Evolutionary conservation across 2,797 vertebrate genomes (phyloP).

Genomic region (Sandelia bainsii): DNA sequence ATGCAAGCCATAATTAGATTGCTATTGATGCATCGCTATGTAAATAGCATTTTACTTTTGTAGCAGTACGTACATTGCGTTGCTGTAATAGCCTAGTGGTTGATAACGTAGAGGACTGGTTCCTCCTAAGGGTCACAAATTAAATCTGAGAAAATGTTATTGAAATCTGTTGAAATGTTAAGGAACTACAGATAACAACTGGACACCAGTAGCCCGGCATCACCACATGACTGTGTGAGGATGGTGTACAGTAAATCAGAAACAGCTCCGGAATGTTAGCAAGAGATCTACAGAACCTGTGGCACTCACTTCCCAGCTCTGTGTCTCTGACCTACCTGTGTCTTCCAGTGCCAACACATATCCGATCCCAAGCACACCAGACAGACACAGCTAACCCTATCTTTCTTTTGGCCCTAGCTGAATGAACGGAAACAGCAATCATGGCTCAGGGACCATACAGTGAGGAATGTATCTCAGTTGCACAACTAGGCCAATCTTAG

Average conservation of each 20-base stretch:
- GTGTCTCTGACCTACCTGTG: slow-evolving; percentile 48
- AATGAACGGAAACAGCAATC: slow-evolving; percentile 73
- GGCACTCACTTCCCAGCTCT: slow-evolving; percentile 13
- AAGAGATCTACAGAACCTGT: slow-evolving; percentile 30
- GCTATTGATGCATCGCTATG: too few species aligned
- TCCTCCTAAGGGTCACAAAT: too few species aligned
- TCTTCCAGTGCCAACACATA: slow-evolving; percentile 46
- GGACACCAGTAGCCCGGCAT: slow-evolving; percentile 19
- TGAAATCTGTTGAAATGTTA: too few species aligned
- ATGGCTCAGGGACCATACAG: slow-evolving; percentile 56
- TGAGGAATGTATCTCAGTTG: slow-evolving; percentile 52
- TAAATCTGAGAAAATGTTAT: too few species aligned
- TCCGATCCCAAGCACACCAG: slow-evolving; percentile 49
- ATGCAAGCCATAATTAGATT: too few species aligned
- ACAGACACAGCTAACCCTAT: slow-evolving; percentile 52
- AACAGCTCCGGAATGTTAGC: slow-evolving; percentile 23
- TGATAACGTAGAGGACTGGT: too few species aligned
- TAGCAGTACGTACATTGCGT: too few species aligned
- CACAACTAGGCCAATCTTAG: slow-evolving; percentile 36
- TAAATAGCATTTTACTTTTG: too few species aligned
- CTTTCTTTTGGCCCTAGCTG: slow-evolving; percentile 60
- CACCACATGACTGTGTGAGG: neutral
- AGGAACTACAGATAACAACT: neutral
- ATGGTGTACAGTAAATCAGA: slow-evolving; percentile 7
- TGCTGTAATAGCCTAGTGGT: too few species aligned